Percentiles rank a stretch among this genome's conserved stretches.
Conservation (phyloP, 2,797 vertebrate species). For the Mycteria americana region DNA sequence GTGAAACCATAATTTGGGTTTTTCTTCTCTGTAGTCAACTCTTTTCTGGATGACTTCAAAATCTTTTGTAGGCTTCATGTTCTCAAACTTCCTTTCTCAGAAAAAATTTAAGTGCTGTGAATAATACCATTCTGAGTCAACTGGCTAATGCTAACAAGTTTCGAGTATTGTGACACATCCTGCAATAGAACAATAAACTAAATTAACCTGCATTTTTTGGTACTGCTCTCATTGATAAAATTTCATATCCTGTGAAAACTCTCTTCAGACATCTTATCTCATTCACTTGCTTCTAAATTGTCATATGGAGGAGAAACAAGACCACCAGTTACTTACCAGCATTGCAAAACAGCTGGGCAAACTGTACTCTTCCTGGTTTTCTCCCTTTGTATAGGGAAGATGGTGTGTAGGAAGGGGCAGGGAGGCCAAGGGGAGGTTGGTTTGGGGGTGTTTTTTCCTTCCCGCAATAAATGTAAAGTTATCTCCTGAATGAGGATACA, state of each 20-base stretch:
- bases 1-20: neutral
- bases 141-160: neutral
- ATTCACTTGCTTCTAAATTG: neutral
- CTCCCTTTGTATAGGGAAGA: neutral
- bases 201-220: neutral
- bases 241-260: neutral
- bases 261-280: neutral
- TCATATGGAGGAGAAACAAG: neutral
- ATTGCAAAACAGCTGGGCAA: neutral
- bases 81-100: neutral
- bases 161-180: neutral
- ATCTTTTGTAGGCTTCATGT: neutral
- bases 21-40: neutral
- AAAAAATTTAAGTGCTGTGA: neutral
- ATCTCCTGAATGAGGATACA: neutral
- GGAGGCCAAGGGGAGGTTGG: neutral
- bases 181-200: neutral
- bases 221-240: constrained; percentile 28
- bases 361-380: neutral
- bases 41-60: neutral
- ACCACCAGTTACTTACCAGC: neutral
- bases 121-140: constrained; percentile 27
- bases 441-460: neutral
- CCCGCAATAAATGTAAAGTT: neutral
- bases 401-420: neutral